Conservation (phyloP, 35 echinoderm and acorn worm genomes). For the Acanthaster planci region DNA sequence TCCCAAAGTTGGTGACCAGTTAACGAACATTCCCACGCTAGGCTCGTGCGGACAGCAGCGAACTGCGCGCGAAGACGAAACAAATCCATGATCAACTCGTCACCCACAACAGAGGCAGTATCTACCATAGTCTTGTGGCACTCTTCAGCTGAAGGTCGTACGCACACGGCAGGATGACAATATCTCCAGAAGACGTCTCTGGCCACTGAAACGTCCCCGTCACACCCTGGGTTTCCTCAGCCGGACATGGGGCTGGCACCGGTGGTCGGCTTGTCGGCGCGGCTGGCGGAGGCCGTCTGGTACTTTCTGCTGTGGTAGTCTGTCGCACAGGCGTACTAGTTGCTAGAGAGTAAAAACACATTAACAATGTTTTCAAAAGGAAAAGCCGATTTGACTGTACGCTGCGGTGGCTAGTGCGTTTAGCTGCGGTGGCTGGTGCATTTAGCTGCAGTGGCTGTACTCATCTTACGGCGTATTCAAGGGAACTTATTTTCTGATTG, state of each 20-base stretch:
- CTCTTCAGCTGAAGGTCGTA: neutral
- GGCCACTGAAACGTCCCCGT: conserved; percentile 28
- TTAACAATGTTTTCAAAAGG: too few species aligned
- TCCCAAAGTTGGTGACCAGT: too few species aligned
- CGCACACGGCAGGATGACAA: conserved; percentile 4
- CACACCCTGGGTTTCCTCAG: conserved; percentile 5
- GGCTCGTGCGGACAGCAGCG: too few species aligned
- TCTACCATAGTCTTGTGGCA: conserved; percentile 23
- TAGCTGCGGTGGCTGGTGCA: neutral
- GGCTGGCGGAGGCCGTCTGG: neutral
- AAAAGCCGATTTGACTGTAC: neutral
- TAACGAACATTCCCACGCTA: too few species aligned
- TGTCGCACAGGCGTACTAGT: neutral
- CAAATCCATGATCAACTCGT: too few species aligned
- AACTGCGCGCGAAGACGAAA: too few species aligned
- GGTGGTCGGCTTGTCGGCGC: neutral
- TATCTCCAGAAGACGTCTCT: neutral
- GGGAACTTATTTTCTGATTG: too few species aligned
- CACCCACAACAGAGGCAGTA: too few species aligned
- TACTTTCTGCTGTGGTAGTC: neutral
- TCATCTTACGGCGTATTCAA: neutral
- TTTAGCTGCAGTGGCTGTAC: neutral
- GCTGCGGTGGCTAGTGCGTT: neutral
- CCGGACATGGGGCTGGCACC: neutral
- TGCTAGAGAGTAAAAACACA: neutral